phyloP scores from a whole-genome alignment of 1,140 invertebrate genomes.

The Pygmarrhopalites habei region DNA sequence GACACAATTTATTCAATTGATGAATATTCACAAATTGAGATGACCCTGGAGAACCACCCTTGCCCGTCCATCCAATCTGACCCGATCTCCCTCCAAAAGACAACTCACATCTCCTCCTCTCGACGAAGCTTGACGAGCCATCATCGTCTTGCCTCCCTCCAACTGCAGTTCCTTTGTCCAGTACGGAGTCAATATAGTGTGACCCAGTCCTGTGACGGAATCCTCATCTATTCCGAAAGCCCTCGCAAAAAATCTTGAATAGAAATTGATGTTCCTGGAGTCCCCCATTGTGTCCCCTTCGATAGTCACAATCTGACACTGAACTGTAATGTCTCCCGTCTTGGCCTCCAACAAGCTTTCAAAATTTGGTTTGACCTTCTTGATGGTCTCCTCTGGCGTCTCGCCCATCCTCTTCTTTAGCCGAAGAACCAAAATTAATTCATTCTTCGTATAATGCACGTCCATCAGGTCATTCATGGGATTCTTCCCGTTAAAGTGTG shows the following conservation, averaged over 20 bases:
- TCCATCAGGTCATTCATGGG: constrained; percentile 34
- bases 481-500: not conserved
- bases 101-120: constrained; percentile 27
- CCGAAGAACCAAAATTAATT: too few species aligned
- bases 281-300: not conserved
- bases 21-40: constrained; percentile 10
- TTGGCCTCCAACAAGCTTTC: constrained; percentile 15
- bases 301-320: constrained; percentile 12
- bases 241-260: constrained; percentile 54
- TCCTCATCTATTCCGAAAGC: constrained; percentile 54
- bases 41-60: constrained; percentile 16
- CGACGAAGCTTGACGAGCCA: constrained; percentile 18
- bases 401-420: too few species aligned
- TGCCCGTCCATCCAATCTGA: constrained; percentile 11
- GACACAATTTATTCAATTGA: too few species aligned
- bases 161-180: constrained; percentile 43
- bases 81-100: constrained; percentile 14
- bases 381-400: constrained; percentile 26
- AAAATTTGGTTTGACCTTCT: constrained; percentile 25
- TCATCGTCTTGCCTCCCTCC: not conserved
- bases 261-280: constrained; percentile 48
- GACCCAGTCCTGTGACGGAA: constrained; percentile 52
- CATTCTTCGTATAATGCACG: constrained; percentile 41
- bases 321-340: constrained; percentile 35
- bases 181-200: constrained; percentile 50